phyloP scores from a whole-genome alignment of 2,113 vertebrate species.

The Galbula dea region DNA sequence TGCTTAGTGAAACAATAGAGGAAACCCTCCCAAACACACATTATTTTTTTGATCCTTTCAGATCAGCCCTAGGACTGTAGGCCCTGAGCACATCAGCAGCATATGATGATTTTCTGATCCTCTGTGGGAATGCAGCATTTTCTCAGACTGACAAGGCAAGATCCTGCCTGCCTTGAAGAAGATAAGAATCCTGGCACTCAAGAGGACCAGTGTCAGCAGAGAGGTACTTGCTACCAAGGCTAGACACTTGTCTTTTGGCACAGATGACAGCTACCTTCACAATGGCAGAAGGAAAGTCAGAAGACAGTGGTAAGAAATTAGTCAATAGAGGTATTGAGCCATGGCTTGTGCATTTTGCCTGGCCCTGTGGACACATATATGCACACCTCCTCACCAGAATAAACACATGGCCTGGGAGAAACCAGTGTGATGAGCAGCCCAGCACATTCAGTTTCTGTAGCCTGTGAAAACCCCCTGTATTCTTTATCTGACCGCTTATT shows the following conservation, averaged over 20 bases:
- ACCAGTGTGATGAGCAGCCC: background rate
- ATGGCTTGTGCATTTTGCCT: background rate
- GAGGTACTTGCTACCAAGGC: background rate
- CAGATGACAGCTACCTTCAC: background rate
- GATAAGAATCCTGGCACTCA: accelerated
- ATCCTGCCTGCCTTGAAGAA: background rate
- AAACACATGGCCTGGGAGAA: accelerated
- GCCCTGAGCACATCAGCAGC: background rate
- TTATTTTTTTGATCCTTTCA: background rate
- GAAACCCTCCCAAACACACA: background rate
- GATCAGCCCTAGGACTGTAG: background rate
- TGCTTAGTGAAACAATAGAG: background rate
- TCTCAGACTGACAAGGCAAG: background rate
- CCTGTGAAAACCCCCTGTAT: background rate
- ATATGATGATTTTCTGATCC: background rate
- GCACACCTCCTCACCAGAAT: background rate
- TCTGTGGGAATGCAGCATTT: background rate
- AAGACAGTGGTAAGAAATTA: background rate
- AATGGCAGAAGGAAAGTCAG: background rate
- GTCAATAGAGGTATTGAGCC: background rate
- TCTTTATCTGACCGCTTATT: background rate
- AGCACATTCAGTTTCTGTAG: background rate
- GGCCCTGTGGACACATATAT: background rate
- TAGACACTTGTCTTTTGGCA: background rate
- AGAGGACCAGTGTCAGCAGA: background rate